Evolutionary conservation across 2,113 vertebrate genomes (phyloP), one percentile per base, ranked within the genome.

Genomic region (Protomyctophum bolini): DNA sequence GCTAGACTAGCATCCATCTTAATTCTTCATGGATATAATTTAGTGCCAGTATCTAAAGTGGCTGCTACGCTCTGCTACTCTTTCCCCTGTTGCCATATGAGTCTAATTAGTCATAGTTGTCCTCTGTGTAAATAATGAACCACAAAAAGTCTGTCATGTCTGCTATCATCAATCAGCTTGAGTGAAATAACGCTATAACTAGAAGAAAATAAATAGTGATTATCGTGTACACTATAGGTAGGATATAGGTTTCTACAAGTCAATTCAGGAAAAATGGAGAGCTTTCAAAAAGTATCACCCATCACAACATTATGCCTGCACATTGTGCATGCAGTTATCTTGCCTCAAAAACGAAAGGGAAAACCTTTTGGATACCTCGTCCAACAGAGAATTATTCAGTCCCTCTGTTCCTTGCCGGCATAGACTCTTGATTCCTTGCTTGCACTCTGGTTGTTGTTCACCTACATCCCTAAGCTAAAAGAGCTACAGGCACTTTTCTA

Each of bases 81-180:
- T 57, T 51, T 63, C 58, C 28, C 14, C 62, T 14, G 50, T 57
- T 10, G 11, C 6, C 65, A 83, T 57, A 48, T 72, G 63, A 58
- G 5, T 50, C 52, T 59, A 47, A 83, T 87, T 83, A 64, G 11
- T 63, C 4, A 51, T 54, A 61, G 60, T 49, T 80, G 60, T 52
- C 12, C 65, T 68, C 21, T 45, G 49, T 60, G 41, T 48, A 33
- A 10, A 14, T 21, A 54, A 68, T 50, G 73, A 78, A 63, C 57
- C 59, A 46, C 54, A 75, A 58, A 10, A 46, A 58, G 41, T 69
- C 63, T 52, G 58, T 51, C 0, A n/a, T 61, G 61, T 78, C 60
- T 81, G 33, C 67, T 62, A 66, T 63, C 66, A 68, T n/a, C 33
- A 56, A 64, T 72, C 57, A 58, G 56, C 7, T n/a, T 28, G 46